These are phyloP conservation scores for Otus sunia DNA, from an alignment of 2,113 vertebrate species.

Conservation along the genomic window DNA sequence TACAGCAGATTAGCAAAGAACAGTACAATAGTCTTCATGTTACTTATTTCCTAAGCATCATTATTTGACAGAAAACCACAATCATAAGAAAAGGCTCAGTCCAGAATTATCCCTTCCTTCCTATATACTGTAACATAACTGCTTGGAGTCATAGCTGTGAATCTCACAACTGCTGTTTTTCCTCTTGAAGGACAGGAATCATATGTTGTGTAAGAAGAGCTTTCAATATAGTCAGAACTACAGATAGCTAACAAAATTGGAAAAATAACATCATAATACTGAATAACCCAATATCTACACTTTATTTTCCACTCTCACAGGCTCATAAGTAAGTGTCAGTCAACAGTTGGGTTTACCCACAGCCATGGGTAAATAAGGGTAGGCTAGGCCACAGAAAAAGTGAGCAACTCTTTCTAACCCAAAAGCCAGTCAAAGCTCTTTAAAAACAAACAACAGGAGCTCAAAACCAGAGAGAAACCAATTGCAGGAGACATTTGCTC, in stretches of 20 bases:
- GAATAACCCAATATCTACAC: neutral
- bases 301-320: neutral
- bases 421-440: neutral
- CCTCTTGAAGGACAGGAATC: neutral
- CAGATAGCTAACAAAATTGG: neutral
- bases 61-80: neutral
- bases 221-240: neutral
- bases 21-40: neutral
- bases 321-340: neutral
- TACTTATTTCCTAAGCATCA: neutral
- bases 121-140: neutral
- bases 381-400: neutral
- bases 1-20: neutral
- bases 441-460: neutral
- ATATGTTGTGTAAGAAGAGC: rapidly evolving
- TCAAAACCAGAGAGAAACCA: neutral
- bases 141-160: neutral
- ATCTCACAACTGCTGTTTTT: neutral
- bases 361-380: neutral
- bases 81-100: neutral
- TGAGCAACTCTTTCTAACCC: neutral
- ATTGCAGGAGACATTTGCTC: rapidly evolving
- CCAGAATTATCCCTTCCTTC: neutral
- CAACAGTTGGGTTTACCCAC: neutral
- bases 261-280: neutral